phyloP scores from a whole-genome alignment of 1,140 invertebrate genomes.

The Nylanderia fulva region DNA sequence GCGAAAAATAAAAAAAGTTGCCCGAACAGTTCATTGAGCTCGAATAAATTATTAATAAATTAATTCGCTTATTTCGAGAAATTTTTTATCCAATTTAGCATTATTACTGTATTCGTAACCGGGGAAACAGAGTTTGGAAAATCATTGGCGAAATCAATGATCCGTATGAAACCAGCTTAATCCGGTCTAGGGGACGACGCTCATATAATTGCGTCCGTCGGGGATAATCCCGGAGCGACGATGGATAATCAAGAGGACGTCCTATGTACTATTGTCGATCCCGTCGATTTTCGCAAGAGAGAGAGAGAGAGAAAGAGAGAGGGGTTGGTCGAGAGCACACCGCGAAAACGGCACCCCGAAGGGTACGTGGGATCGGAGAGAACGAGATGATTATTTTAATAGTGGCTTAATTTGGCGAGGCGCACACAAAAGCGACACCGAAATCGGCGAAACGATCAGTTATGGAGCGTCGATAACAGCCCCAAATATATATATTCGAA shows the following conservation, averaged over 20 bases:
- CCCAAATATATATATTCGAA: conserved; percentile 76
- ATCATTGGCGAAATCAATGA: not conserved
- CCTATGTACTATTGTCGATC: conserved; percentile 26
- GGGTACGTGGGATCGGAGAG: not conserved
- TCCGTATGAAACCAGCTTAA: conserved; percentile 46
- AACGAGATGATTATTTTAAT: conserved; percentile 73
- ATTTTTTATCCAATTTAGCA: not conserved
- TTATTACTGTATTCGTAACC: not conserved
- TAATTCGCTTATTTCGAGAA: not conserved
- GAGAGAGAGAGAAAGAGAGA: too few species aligned
- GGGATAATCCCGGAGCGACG: conserved; percentile 45
- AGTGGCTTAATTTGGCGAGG: conserved; percentile 68
- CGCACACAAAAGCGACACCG: conserved; percentile 58
- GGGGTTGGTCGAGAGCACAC: not conserved
- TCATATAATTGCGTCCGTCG: conserved; percentile 53
- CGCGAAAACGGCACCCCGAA: too few species aligned
- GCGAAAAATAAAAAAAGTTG: not conserved
- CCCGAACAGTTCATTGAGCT: not conserved
- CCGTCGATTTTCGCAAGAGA: conserved; percentile 54
- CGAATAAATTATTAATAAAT: not conserved
- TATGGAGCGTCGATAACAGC: conserved; percentile 75
- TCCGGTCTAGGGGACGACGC: conserved; percentile 24
- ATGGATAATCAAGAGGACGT: conserved; percentile 50
- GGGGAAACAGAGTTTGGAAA: not conserved
- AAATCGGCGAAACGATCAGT: conserved; percentile 74